phyloP scores from a whole-genome alignment of 1,140 invertebrate genomes.

The Drosophila grimshawi region DNA sequence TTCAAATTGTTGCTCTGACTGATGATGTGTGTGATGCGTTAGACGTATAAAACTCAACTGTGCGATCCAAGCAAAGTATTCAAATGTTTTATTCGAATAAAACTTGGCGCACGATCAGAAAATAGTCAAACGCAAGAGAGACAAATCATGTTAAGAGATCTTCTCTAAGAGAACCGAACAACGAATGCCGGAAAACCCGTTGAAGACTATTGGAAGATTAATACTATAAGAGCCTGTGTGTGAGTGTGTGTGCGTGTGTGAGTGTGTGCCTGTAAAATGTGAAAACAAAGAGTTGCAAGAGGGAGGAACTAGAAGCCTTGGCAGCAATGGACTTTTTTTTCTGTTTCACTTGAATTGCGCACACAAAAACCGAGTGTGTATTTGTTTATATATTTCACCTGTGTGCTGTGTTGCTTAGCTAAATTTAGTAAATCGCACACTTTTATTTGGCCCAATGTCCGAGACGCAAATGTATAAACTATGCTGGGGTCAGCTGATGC shows the following conservation, averaged over 20 bases:
- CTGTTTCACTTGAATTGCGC: constrained; percentile 42
- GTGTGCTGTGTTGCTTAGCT: constrained; percentile 41
- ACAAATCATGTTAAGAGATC: constrained; percentile 31
- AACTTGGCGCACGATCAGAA: constrained; percentile 68
- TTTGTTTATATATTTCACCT: constrained; percentile 64
- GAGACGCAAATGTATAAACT: constrained; percentile 70
- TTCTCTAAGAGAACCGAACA: constrained; percentile 7
- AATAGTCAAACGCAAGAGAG: constrained; percentile 61
- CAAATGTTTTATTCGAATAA: constrained; percentile 79
- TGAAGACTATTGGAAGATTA: constrained; percentile 22
- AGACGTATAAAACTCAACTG: constrained; percentile 76
- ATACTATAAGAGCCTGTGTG: constrained; percentile 25
- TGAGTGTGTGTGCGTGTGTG: not conserved
- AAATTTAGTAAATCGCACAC: constrained; percentile 80
- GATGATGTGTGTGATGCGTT: constrained; percentile 76
- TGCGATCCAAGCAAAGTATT: constrained; percentile 61
- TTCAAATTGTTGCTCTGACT: constrained; percentile 14
- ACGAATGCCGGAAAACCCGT: constrained; percentile 61
- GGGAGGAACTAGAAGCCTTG: constrained; percentile 34
- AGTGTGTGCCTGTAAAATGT: constrained; percentile 5
- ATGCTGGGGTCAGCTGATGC: constrained; percentile 71
- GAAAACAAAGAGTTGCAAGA: constrained; percentile 45
- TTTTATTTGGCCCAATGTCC: constrained; percentile 78
- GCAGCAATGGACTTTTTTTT: constrained; percentile 39
- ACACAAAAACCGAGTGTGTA: constrained; percentile 13